Evolutionary conservation across 2,888 invertebrate species (phyloP).

Genomic region (Caenorhabditis auriculariae): DNA sequence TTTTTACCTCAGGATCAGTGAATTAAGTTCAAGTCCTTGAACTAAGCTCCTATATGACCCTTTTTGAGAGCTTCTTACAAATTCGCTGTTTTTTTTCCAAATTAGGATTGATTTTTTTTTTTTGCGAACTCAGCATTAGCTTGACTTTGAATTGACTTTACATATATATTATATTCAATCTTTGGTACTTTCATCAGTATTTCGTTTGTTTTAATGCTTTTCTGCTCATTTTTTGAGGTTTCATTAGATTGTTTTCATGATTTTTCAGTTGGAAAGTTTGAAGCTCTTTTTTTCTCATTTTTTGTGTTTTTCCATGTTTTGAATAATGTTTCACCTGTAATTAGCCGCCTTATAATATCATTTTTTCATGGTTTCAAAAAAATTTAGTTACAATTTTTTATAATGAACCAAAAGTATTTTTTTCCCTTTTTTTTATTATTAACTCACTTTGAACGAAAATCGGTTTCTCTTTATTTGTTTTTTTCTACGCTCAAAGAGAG

Average conservation of each 20-base stretch:
- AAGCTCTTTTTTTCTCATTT: background rate
- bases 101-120: no score
- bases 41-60: no score
- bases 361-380: background rate
- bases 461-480: background rate
- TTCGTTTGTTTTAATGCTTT: background rate
- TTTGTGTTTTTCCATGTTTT: background rate
- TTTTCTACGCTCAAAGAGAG: constrained; percentile 1
- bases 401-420: background rate
- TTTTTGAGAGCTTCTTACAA: no score
- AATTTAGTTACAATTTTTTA: background rate
- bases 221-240: background rate
- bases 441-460: background rate
- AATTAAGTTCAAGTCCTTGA: no score
- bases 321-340: background rate
- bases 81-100: no score
- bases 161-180: no score
- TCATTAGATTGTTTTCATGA: no score
- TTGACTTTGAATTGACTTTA: no score
- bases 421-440: background rate
- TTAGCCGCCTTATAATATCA: background rate
- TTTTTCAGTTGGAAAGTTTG: background rate
- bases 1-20: no score
- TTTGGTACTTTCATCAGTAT: no score
- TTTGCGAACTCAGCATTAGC: no score